Evolutionary conservation across 2,888 invertebrate genomes (phyloP).

Genomic region (Ochlodes sylvanus): DNA sequence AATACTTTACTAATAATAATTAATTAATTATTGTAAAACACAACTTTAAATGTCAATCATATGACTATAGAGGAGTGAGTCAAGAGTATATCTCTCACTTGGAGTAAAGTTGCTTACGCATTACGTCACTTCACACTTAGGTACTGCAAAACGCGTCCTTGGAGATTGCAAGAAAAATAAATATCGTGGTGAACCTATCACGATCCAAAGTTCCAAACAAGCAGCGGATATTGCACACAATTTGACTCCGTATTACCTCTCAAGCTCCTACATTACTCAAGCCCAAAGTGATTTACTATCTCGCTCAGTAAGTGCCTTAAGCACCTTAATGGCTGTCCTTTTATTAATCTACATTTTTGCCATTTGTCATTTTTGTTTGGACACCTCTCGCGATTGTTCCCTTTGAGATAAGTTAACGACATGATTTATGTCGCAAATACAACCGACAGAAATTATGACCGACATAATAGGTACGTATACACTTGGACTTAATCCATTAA

Average conservation of each 20-base stretch:
- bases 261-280: background rate
- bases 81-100: too few relatives aligned
- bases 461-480: background rate
- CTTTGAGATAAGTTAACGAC: constrained; percentile 4
- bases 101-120: too few relatives aligned
- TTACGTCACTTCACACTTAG: background rate
- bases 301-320: constrained; percentile 24
- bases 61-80: too few relatives aligned
- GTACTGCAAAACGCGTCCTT: too few relatives aligned
- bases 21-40: too few relatives aligned
- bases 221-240: background rate
- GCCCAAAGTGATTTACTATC: constrained; percentile 13
- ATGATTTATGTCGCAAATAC: background rate
- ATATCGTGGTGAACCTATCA: background rate
- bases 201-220: background rate
- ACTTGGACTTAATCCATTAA: background rate
- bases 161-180: background rate
- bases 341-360: constrained; percentile 18
- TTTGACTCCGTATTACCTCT: background rate
- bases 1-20: too few relatives aligned
- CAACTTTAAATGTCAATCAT: too few relatives aligned
- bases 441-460: constrained; percentile 8
- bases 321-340: constrained; percentile 20
- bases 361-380: constrained; percentile 12
- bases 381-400: constrained; percentile 12